phyloP scores from a whole-genome alignment of 2,888 invertebrate species.

The Synanthedon tipuliformis region DNA sequence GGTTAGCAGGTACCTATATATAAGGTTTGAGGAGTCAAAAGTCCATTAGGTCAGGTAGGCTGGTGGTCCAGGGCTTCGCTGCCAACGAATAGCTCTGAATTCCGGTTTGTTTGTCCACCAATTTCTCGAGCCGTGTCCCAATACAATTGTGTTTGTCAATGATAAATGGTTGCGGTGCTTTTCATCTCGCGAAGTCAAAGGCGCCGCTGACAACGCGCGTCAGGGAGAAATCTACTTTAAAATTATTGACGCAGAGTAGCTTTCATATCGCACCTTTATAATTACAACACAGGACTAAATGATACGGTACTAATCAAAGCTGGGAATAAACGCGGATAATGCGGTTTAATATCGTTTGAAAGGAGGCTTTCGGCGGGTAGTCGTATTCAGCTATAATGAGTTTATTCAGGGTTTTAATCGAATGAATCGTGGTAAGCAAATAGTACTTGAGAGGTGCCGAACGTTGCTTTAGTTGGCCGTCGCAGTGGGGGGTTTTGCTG shows the following conservation, averaged over 20 bases:
- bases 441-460: conserved; percentile 35
- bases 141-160: conserved; percentile 70
- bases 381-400: conserved; percentile 64
- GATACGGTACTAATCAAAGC: conserved; percentile 69
- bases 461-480: conserved; percentile 4
- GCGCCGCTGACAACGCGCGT: conserved; percentile 33
- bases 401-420: conserved; percentile 67
- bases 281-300: conserved; percentile 67
- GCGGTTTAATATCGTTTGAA: conserved; percentile 66
- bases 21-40: background rate
- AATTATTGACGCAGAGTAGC: conserved; percentile 14
- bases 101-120: conserved; percentile 62
- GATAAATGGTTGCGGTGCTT: conserved; percentile 68
- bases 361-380: conserved; percentile 64
- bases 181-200: conserved; percentile 63
- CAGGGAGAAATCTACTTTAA: conserved; percentile 25
- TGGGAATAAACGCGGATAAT: conserved; percentile 66
- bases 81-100: conserved; percentile 24
- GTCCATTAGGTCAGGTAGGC: background rate
- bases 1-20: background rate
- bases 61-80: background rate
- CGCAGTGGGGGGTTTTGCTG: conserved; percentile 11
- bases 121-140: conserved; percentile 58
- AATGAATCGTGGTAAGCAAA: conserved; percentile 65
- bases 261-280: conserved; percentile 31